Conservation (phyloP, 2,888 invertebrate genomes). For the Neria commutata region DNA sequence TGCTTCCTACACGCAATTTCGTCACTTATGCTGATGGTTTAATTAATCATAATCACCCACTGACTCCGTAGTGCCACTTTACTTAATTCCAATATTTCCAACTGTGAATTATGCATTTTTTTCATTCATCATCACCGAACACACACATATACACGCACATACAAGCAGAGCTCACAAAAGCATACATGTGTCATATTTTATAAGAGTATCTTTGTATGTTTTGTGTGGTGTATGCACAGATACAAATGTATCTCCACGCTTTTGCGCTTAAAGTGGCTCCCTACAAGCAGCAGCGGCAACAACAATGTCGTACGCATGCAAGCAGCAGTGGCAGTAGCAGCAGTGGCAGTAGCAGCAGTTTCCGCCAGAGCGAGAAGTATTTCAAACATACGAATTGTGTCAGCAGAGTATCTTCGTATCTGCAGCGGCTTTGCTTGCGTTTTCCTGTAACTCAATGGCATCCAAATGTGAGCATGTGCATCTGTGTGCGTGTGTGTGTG, state of each 20-base stretch:
- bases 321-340: no score
- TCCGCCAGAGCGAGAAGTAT: background rate
- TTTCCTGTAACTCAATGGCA: no score
- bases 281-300: slow-evolving; percentile 17
- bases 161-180: background rate
- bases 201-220: no score
- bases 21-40: slow-evolving; percentile 3
- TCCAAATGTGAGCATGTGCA: background rate
- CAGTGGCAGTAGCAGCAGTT: background rate
- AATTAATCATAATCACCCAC: slow-evolving; percentile 26
- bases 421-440: no score
- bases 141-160: background rate
- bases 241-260: no score
- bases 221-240: no score
- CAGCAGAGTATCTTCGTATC: slow-evolving; percentile 34
- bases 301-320: no score
- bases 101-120: slow-evolving; percentile 23
- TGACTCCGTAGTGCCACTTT: slow-evolving; percentile 9
- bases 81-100: slow-evolving; percentile 11
- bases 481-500: background rate
- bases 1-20: background rate
- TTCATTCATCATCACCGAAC: slow-evolving; percentile 13
- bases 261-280: no score
- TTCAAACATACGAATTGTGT: slow-evolving; percentile 40
- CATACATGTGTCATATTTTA: no score